A percentile compares a stretch with the other conserved stretches of the same genome.
Evolutionary conservation across 2,113 vertebrate genomes (phyloP).

Genomic region (Neoarius graeffei): DNA sequence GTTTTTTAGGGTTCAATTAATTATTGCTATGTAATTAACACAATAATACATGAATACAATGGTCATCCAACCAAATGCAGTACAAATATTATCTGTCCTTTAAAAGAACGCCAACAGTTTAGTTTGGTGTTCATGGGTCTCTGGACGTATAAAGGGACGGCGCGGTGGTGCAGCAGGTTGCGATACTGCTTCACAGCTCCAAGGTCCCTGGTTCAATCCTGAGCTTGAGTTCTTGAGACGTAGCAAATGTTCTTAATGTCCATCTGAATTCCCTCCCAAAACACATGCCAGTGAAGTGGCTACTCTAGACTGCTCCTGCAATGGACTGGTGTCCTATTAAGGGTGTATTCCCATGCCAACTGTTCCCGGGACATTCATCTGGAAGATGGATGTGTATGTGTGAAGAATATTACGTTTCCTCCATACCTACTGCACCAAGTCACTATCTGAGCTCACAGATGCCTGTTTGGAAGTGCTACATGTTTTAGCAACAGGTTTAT

Average conservation of each 20-base stretch:
- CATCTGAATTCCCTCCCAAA: not conserved
- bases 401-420: not conserved
- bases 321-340: not conserved
- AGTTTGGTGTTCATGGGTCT: not conserved
- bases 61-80: not conserved
- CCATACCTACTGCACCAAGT: not conserved
- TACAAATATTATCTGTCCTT: not conserved
- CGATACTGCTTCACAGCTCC: not conserved
- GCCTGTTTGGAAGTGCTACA: slow-evolving; percentile 16
- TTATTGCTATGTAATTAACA: not conserved
- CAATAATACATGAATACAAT: not conserved
- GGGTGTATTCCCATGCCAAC: not conserved
- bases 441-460: not conserved
- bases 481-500: slow-evolving; percentile 17
- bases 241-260: not conserved
- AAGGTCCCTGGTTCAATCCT: not conserved
- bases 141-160: no score
- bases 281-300: not conserved
- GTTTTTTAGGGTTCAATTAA: not conserved
- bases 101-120: not conserved
- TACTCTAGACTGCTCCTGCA: not conserved
- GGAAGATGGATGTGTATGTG: not conserved
- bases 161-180: not conserved
- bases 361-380: not conserved
- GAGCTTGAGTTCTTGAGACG: not conserved